Evolutionary conservation across 2,113 vertebrate species (phyloP), one percentile per base, ranked within the genome.

Genomic region (Rhynchopsitta pachyrhyncha): DNA sequence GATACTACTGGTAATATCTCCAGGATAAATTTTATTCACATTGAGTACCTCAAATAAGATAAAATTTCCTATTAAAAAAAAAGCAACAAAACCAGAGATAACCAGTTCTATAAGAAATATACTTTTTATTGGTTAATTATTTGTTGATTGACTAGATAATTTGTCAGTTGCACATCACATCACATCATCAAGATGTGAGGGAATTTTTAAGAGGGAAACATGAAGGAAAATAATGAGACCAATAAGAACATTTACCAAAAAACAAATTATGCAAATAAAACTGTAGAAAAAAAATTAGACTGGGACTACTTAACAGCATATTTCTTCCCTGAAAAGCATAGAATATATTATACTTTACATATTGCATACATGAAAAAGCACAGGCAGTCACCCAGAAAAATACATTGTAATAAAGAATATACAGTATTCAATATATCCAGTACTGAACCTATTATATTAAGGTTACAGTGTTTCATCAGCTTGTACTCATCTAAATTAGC

Each of bases 401-500:
- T 17, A 25, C 44, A 92, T 64, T 59, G 16, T 66, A 92, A 91
- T 28, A 53, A 67, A 62, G 44, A 88, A 57, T 82, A 81, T 80
- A 53, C 7, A 78, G 4, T 49, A 66, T 69, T 74, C 24, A 63
- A 69, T 66, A 55, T 71, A 67, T 62, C 79, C 35, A 46, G 47
- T 13, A 69, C 10, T 53, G 66, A 94, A 70, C 17, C 49, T 25
- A 5, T 89, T 78, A 77, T 88, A 82, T 52, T 81, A 57, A 93
- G 91, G 55, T 82, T 78, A 92, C 7, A 47, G 47, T 77, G 62
- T 84, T 89, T 96, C 93, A 75, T 81, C 80, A 86, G 70, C 25
- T 52, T 93, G 75, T 86, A 55, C 59, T 94, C 84, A 73, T 91
- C 55, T 92, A 95, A 97, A 97, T 96, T 91, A 96, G 33, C 73